Base-by-base conservation (phyloP, 2,113 vertebrate genomes). In the Morone chrysops region DNA sequence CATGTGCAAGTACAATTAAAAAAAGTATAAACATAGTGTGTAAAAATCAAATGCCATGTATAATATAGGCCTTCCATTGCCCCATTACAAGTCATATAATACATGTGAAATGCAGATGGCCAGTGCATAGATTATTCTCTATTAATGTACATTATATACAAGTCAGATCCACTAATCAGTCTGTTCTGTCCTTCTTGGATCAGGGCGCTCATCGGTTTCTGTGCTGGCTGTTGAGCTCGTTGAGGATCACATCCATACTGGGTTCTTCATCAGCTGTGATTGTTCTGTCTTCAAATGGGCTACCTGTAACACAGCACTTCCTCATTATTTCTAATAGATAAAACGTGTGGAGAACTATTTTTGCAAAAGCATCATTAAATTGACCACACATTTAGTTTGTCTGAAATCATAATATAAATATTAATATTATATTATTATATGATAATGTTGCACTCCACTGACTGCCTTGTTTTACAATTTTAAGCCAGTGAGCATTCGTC, bases 161-260 rank as follows among this genome's bases (percentile, higher is more conserved):
- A 18, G 8, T 45, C 50, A 31, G 25, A 70, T 45, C 1, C 3
- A 17, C 43, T n/a, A 14, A 22, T 60, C 12, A 53, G 61, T 47
- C 20, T 6, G 18, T 53, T 56, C 0, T n/a, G 8, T 43, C 7
- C 36, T 45, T 22, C 38, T 43, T 25, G 22, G 18, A 36, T 95
- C 84, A 93, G 13, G 79, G 38, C 7, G 16, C 56, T 18, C 75
- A 59, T 12, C 61, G 80, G 60, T 47, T 48, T 75, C 87, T 87
- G 70, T 83, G 9, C 38, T 84, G 87, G 1, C 77, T 84, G 84
- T 94, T 92, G 81, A 93, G 72, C 73, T 95, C 91, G 31, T 96
- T 95, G 60, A 93, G 87, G 59, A 95, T 67, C 43, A 95, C 93
- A 2, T 96, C 95, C 51, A n/a, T 40, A 0, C 25, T 70, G 4